phyloP scores from a whole-genome alignment of 2,888 invertebrate species.

The Mythimna ferrago region DNA sequence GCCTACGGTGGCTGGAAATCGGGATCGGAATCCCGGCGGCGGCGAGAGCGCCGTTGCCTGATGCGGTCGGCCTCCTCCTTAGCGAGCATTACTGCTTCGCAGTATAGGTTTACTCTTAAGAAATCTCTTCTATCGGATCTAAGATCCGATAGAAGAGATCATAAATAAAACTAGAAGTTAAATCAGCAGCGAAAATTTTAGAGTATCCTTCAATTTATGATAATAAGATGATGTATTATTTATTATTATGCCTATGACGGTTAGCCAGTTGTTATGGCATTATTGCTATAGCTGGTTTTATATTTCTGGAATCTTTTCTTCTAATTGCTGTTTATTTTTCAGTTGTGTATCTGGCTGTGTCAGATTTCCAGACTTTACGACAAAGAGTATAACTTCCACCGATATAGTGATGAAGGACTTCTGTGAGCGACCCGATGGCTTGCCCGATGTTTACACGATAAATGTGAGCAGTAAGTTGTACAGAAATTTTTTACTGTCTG shows the following conservation, averaged over 20 bases:
- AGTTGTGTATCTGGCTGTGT: conserved; percentile 91
- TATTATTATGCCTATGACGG: not conserved
- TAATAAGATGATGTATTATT: no score
- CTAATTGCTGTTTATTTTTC: conserved; percentile 27
- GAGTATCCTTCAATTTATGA: not conserved
- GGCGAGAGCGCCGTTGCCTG: no score
- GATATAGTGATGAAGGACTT: conserved; percentile 88
- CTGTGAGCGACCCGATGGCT: conserved; percentile 77
- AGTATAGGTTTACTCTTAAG: no score
- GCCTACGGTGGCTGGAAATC: no score
- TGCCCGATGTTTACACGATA: conserved; percentile 87
- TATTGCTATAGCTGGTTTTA: not conserved
- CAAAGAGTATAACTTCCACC: conserved; percentile 81
- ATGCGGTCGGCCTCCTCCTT: no score
- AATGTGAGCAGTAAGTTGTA: conserved; percentile 85
- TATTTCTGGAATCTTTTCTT: not conserved
- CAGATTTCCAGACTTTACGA: conserved; percentile 81
- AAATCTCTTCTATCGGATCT: no score
- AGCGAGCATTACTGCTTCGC: no score
- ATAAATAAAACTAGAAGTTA: no score
- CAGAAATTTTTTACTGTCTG: not conserved
- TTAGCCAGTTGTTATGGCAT: not conserved
- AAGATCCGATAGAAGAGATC: no score
- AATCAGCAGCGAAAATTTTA: not conserved
- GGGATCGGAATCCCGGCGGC: no score